phyloP scores from a whole-genome alignment of 1,140 invertebrate species.

The Araneus ventricosus region DNA sequence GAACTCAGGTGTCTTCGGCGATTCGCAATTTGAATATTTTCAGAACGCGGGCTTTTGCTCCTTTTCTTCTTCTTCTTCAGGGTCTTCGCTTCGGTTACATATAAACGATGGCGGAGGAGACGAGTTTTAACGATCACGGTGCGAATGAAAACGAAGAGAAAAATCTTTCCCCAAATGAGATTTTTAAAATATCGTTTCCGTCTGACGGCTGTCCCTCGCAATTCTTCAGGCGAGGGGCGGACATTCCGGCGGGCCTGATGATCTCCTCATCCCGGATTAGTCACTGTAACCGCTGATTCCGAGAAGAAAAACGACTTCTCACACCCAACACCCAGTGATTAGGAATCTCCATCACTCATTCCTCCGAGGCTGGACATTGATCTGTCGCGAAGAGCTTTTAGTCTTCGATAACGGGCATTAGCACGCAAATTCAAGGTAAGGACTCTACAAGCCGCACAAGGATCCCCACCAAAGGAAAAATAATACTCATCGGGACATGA shows the following conservation, averaged over 20 bases:
- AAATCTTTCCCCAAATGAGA: neutral
- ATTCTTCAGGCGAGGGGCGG: neutral
- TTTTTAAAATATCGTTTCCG: neutral
- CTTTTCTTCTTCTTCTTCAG: too few species aligned
- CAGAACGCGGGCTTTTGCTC: neutral
- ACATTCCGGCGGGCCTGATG: neutral
- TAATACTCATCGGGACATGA: neutral
- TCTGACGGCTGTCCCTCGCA: neutral
- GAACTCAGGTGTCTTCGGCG: neutral
- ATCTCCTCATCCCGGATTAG: neutral
- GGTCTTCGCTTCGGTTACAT: neutral
- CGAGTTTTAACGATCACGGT: neutral
- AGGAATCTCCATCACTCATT: neutral
- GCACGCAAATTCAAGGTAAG: neutral
- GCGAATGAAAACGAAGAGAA: neutral
- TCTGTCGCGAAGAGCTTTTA: neutral
- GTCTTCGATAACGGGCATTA: neutral
- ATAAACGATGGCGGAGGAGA: neutral
- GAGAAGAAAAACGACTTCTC: neutral
- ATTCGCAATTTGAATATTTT: neutral
- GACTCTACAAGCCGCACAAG: too few species aligned
- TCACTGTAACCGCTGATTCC: neutral
- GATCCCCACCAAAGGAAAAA: too few species aligned
- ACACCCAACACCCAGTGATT: slow-evolving; percentile 15
- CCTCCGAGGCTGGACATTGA: neutral